Evolutionary conservation across 2,888 invertebrate genomes (phyloP), one percentile per base, ranked within the genome.

Genomic region (Agonopterix subpropinquella): DNA sequence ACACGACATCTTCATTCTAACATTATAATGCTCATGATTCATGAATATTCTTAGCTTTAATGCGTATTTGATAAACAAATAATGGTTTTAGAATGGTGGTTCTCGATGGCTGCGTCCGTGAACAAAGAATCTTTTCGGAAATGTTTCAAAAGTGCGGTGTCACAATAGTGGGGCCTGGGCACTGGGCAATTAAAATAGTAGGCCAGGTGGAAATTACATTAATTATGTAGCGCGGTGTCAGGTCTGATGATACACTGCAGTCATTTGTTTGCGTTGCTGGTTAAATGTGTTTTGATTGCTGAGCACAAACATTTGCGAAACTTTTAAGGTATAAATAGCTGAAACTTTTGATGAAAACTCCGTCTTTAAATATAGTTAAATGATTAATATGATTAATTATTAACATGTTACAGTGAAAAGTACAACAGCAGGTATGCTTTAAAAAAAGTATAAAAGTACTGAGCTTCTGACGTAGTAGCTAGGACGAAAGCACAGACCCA

Each of bases 31-130:
- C 61, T 65, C 62, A 64, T n/a, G 11, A 46, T 41, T 72, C 71
- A 74, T 73, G 70, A 71, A 73, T 74, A 70, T 67, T 67, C 65
- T 62, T 56, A 54, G 54, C 59, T 73, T 68, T 85, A 82, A 86
- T 87, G 85, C 58, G 67, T 80, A 82, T 86, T 86, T 86, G 82
- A 86, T 83, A 86, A 87, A 86, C 82, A 85, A 80, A 84, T 86
- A 80, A 84, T 80, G 69, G 73, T 63, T 64, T 65, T 57, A 64
- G 62, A 56, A 65, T 66, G 68, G 61, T 59, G 62, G 64, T 70
- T 76, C 70, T 71, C 70, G 73, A 64, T 75, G 72, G 71, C 58
- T 74, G 79, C 75, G 79, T 72, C 70, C 76, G 70, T 75, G 86
- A 80, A 84, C 82, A 77, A 81, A 77, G 73, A 73, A 65, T 71